Percentiles rank a stretch among this genome's conserved stretches.
phyloP scores from a whole-genome alignment of 2,888 invertebrate genomes.

The Leucophenga maculata region DNA sequence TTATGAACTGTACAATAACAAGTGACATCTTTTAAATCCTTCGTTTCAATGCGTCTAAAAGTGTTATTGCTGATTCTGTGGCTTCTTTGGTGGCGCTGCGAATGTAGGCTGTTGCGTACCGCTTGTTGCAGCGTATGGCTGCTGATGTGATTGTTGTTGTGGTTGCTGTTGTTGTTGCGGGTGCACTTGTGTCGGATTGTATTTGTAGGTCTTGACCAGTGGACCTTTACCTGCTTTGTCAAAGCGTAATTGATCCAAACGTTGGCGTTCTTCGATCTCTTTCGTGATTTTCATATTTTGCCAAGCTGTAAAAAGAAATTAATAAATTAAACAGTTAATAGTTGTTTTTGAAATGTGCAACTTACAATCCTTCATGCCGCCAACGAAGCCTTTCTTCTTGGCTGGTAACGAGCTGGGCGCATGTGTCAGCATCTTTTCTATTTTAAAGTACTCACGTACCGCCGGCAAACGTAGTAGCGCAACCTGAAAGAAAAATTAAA shows the following conservation, averaged over 20 bases:
- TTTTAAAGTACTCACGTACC: constrained; percentile 83
- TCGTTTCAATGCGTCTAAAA: background rate
- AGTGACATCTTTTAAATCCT: background rate
- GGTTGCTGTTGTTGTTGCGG: constrained; percentile 41
- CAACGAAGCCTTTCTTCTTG: constrained; percentile 84
- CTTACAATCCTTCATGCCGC: constrained; percentile 86
- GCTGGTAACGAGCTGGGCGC: constrained; percentile 76
- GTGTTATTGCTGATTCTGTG: background rate
- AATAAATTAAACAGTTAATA: background rate
- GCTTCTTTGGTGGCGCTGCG: background rate
- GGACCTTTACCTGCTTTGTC: constrained; percentile 89
- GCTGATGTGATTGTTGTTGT: constrained; percentile 66
- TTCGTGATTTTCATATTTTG: constrained; percentile 85
- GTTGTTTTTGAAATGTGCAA: constrained; percentile 33
- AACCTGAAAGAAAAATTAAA: constrained; percentile 70
- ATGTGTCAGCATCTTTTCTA: constrained; percentile 78
- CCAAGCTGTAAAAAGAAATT: constrained; percentile 77
- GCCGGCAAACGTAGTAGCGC: constrained; percentile 82
- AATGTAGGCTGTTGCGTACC: background rate
- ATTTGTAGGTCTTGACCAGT: constrained; percentile 88
- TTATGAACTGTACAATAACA: background rate
- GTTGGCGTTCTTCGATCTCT: constrained; percentile 83
- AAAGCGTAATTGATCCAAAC: constrained; percentile 85
- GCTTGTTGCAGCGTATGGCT: background rate
- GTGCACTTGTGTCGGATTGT: constrained; percentile 81